phyloP scores from a whole-genome alignment of 2,888 invertebrate genomes.

The Amblyteles armatorius region DNA sequence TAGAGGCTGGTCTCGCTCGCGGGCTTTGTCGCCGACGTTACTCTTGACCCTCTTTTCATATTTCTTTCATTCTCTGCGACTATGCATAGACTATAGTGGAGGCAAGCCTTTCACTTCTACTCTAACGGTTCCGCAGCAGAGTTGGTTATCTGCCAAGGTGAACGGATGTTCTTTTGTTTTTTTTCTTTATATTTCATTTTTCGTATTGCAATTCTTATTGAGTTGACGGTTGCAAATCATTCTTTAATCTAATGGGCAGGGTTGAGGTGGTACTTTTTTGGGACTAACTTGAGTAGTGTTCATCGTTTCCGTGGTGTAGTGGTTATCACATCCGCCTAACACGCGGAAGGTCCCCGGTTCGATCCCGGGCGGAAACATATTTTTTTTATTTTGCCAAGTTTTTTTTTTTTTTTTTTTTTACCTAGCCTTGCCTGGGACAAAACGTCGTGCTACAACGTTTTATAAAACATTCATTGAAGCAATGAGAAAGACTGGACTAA shows the following conservation, averaged over 20 bases:
- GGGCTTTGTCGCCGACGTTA: neutral
- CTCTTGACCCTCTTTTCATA: neutral
- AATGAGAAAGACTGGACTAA: neutral
- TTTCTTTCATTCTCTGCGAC: neutral
- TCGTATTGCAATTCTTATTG: neutral
- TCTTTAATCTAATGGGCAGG: neutral
- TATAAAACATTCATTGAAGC: neutral
- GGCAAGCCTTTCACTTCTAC: neutral
- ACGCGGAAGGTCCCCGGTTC: conserved; percentile 88
- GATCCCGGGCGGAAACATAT: conserved; percentile 81
- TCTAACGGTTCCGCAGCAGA: neutral
- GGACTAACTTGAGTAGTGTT: neutral
- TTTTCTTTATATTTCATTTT: neutral
- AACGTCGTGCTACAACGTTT: neutral
- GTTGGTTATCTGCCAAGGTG: neutral
- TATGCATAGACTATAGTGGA: neutral
- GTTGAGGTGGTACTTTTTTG: neutral
- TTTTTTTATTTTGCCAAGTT: conserved; percentile 78
- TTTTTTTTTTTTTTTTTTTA: neutral
- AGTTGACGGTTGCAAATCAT: too few species aligned
- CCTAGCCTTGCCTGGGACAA: neutral
- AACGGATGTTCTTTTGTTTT: neutral
- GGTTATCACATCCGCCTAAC: conserved; percentile 97
- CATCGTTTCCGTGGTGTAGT: conserved; percentile 93
- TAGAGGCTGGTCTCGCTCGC: neutral